Conservation (phyloP, 1,140 invertebrate genomes). For the Trachymyrmex cornetzi region DNA sequence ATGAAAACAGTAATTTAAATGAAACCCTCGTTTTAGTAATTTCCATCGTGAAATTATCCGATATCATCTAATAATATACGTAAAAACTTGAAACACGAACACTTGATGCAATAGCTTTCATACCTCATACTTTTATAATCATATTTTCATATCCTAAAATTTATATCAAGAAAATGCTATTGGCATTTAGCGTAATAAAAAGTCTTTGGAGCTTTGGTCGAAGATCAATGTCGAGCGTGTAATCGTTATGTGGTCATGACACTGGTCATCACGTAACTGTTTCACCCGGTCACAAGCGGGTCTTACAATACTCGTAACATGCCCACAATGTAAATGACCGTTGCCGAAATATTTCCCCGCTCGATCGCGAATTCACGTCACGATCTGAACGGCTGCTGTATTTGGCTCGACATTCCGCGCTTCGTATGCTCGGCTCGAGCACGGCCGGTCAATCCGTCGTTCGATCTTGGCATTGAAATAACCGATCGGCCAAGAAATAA, state of each 20-base stretch:
- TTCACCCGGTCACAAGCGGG: constrained; percentile 54
- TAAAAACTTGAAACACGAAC: not conserved
- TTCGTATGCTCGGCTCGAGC: constrained; percentile 44
- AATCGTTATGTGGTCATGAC: constrained; percentile 20
- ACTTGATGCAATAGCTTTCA: not conserved
- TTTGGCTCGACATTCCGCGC: constrained; percentile 71
- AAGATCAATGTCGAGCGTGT: not conserved
- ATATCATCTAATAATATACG: not conserved
- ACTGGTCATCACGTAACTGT: constrained; percentile 68
- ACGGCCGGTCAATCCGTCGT: constrained; percentile 8
- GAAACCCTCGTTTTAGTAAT: not conserved
- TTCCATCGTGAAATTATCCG: not conserved
- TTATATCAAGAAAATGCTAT: not conserved
- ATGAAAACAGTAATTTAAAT: not conserved
- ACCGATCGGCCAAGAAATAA: constrained; percentile 23
- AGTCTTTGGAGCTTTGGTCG: not conserved
- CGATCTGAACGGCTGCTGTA: constrained; percentile 64
- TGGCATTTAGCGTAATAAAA: not conserved
- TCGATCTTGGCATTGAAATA: constrained; percentile 72
- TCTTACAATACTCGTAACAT: constrained; percentile 40
- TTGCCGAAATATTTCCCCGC: constrained; percentile 52
- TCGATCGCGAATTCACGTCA: constrained; percentile 68
- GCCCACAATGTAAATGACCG: constrained; percentile 55
- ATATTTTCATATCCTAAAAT: not conserved
- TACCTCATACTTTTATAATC: not conserved